Conservation (phyloP, 2,113 vertebrate species). For the Bambusicola thoracicus region DNA sequence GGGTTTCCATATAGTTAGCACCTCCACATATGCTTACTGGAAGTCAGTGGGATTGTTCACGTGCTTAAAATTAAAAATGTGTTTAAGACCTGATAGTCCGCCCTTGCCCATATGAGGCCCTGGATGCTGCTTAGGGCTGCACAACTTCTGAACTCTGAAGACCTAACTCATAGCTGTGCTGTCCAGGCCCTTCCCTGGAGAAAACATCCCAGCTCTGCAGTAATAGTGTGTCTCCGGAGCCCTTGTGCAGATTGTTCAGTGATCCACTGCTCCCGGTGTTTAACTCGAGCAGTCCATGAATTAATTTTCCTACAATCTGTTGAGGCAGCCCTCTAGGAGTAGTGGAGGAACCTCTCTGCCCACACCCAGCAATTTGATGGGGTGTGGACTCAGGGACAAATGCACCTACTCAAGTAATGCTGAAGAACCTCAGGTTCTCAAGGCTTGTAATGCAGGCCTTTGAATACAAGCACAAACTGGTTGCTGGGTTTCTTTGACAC, state of each 20-base stretch:
- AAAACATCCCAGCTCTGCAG: not conserved
- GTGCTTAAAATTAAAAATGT: not conserved
- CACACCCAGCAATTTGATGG: not conserved
- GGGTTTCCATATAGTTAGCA: not conserved
- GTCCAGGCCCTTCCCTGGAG: not conserved
- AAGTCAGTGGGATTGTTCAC: not conserved
- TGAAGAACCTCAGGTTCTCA: not conserved
- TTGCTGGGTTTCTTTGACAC: not conserved
- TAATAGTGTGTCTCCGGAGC: not conserved
- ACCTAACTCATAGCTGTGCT: not conserved
- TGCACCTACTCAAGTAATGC: rapidly evolving
- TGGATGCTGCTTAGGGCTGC: not conserved
- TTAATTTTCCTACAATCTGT: not conserved
- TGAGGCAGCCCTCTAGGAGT: not conserved
- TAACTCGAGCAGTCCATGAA: not conserved
- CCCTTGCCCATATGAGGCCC: not conserved
- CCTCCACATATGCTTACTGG: not conserved
- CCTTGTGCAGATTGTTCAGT: not conserved
- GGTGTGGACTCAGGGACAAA: not conserved
- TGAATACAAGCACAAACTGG: not conserved
- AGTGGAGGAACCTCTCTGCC: not conserved
- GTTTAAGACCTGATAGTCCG: not conserved
- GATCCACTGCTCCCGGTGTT: not conserved
- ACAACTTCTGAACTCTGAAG: not conserved
- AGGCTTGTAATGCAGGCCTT: not conserved